Base-by-base conservation (phyloP, 2,797 vertebrate species). In the Phataginus tetradactyla region DNA sequence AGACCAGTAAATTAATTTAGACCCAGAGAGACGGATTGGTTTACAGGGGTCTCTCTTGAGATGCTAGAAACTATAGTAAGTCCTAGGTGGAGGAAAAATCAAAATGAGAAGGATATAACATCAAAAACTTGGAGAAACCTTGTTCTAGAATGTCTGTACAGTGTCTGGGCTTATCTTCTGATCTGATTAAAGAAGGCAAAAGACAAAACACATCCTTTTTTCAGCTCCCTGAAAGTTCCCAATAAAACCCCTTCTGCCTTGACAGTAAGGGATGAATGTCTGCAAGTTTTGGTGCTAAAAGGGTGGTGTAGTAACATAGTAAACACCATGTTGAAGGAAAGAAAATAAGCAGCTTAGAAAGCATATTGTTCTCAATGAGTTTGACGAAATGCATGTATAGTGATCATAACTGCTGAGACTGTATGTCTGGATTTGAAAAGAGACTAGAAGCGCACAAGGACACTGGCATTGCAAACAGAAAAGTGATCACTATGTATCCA, bases 131-230 rank as follows among this genome's bases (percentile, higher is more conserved):
- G 37, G 55, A 94, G 66, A 94, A 42, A 27, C 1, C 29, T 71
- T 92, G 20, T 69, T 91, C 18, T 74, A 72, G 27, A 34, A 37
- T 75, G 49, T 93, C 51, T 96, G 53, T 29, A 64, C 51, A n/a
- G 10, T 32, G 21, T 55, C 13, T 37, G 68, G 21, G 93, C 53
- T 96, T 92, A 85, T 72, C 68, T 97, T 68, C 59, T 88, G 27
- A 34, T 96, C 59, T 20, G 2, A 78, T 72, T 96, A 85, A 89
- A 96, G 97, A 96, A 86, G 59, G 32, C 96, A 85, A 74, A 90
- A 63, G 5, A 57, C 53, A 79, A 95, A 49, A 21, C 20, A 74
- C 7, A 64, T 79, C 21, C 84, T 57, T 94, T 95, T 85, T 63
- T 84, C 23, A 34, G 75, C 29, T 94, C 23, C 0, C 2, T 96